Conservation (phyloP, 2,797 vertebrate species). For the Lophius americanus region DNA sequence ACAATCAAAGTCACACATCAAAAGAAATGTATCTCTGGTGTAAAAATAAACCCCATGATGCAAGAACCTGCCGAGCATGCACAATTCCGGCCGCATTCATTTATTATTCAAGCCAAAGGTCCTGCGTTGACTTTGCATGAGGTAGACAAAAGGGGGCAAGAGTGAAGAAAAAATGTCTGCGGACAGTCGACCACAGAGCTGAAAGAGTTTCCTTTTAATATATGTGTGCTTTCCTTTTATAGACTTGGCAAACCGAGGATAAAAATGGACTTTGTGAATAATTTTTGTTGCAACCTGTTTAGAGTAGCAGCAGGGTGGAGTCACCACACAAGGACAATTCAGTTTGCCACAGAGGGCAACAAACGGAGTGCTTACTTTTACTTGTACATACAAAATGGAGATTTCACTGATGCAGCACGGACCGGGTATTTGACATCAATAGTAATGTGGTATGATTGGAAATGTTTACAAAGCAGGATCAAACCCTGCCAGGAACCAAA, state of each 20-base stretch:
- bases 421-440: too few species aligned
- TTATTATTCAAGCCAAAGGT: constrained; percentile 70
- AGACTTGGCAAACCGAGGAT: constrained; percentile 54
- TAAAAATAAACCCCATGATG: constrained; percentile 73
- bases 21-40: constrained; percentile 70
- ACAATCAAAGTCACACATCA: constrained; percentile 73
- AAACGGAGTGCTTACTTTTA: constrained; percentile 21
- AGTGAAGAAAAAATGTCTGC: constrained; percentile 13
- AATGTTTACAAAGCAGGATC: too few species aligned
- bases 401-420: too few species aligned
- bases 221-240: constrained; percentile 46
- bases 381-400: constrained; percentile 16
- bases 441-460: too few species aligned
- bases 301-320: constrained; percentile 65
- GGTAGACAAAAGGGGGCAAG: constrained; percentile 24
- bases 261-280: constrained; percentile 68
- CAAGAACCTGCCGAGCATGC: constrained; percentile 53
- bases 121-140: constrained; percentile 50
- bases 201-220: constrained; percentile 61
- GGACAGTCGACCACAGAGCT: constrained; percentile 43
- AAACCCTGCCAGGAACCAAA: too few species aligned
- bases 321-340: constrained; percentile 65
- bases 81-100: constrained; percentile 50
- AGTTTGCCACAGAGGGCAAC: constrained; percentile 55
- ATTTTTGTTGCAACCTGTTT: constrained; percentile 69